A percentile compares a stretch with the other conserved stretches of the same genome.
Evolutionary conservation across 2,113 vertebrate species (phyloP).

Genomic region (Indicator indicator): DNA sequence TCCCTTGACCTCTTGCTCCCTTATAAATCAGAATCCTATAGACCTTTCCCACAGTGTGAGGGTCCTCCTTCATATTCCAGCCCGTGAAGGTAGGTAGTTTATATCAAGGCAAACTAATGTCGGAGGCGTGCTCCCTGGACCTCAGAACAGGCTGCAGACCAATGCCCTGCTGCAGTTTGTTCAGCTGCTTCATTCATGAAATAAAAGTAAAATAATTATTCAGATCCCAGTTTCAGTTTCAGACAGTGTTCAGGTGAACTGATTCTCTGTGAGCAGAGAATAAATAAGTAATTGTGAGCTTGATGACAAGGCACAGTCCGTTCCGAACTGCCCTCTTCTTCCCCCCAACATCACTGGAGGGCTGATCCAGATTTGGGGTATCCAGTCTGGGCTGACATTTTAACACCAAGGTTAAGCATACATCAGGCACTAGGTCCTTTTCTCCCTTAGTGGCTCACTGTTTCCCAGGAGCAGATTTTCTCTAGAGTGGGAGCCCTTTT

Average conservation of each 20-base stretch:
- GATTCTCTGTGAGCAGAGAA: neutral
- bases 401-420: neutral
- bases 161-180: fast-evolving
- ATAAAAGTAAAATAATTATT: neutral
- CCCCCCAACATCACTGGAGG: neutral
- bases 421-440: neutral
- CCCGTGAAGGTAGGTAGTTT: constrained; percentile 22
- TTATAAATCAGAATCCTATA: constrained; percentile 71
- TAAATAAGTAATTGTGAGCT: neutral
- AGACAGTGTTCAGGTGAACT: neutral
- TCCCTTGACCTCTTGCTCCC: constrained; percentile 62
- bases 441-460: neutral
- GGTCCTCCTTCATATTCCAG: neutral
- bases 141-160: neutral
- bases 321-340: neutral
- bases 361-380: neutral
- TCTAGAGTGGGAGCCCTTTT: constrained; percentile 7
- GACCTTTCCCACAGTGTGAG: constrained; percentile 46
- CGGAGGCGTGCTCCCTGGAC: neutral
- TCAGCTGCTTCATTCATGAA: neutral
- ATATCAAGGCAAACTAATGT: constrained; percentile 16
- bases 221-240: neutral
- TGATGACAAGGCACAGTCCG: neutral
- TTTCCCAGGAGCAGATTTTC: constrained; percentile 13
- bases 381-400: neutral